A percentile compares a stretch with the other conserved stretches of the same genome.
phyloP scores from a whole-genome alignment of 1,140 invertebrate species.

The Onthophagus taurus region DNA sequence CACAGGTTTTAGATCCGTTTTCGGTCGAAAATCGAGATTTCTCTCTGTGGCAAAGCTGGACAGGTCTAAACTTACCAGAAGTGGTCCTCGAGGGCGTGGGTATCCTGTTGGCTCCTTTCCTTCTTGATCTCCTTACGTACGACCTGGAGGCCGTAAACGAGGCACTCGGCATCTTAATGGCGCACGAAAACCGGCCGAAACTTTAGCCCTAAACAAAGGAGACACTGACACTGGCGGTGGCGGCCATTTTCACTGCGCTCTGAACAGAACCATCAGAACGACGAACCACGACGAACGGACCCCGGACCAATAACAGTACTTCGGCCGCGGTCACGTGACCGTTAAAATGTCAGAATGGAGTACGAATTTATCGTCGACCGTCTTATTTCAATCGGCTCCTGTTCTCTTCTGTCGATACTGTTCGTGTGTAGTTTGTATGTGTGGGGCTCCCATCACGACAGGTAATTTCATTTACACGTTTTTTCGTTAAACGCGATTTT shows the following conservation, averaged over 20 bases:
- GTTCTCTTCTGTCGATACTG: conserved; percentile 58
- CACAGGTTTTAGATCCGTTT: no score
- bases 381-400: conserved; percentile 46
- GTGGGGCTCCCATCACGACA: conserved; percentile 63
- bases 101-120: conserved; percentile 71
- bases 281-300: conserved; percentile 16
- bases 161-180: conserved; percentile 74
- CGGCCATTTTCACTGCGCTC: conserved; percentile 52
- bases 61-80: conserved; percentile 61
- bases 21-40: no score
- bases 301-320: conserved; percentile 25
- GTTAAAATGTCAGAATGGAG: conserved; percentile 39
- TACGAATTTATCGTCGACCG: conserved; percentile 31
- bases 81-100: conserved; percentile 67
- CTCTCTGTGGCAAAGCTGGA: no score
- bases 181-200: conserved; percentile 25
- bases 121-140: conserved; percentile 73
- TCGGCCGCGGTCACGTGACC: conserved; percentile 30
- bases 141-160: conserved; percentile 79
- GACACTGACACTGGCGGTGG: conserved; percentile 48
- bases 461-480: conserved; percentile 45
- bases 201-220: conserved; percentile 54
- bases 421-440: conserved; percentile 79
- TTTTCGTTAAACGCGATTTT: no score
- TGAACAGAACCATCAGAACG: no score